These are phyloP conservation scores for Hippocampus abdominalis DNA, from an alignment of 2,113 vertebrate genomes.

Conservation along the genomic window DNA sequence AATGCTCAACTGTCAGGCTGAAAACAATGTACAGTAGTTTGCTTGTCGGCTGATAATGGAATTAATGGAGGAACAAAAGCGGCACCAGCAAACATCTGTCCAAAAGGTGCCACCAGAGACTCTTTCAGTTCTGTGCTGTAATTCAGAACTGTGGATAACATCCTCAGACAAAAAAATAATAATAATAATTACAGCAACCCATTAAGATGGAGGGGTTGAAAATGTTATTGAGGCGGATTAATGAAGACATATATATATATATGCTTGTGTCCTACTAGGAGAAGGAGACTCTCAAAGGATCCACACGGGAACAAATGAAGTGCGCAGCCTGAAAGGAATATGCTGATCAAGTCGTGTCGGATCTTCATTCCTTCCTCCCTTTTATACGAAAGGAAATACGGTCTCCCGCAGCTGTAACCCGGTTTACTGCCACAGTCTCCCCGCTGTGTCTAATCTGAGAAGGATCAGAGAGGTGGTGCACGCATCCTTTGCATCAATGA, in stretches of 20 bases:
- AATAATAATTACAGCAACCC: neutral
- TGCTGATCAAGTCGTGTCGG: neutral
- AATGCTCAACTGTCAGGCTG: neutral
- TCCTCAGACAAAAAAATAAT: neutral
- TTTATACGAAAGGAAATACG: neutral
- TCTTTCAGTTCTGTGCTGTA: neutral
- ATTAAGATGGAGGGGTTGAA: neutral
- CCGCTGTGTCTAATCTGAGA: neutral
- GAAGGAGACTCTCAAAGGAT: neutral
- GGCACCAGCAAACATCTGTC: neutral
- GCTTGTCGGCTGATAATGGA: neutral
- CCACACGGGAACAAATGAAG: neutral
- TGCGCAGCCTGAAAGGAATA: neutral
- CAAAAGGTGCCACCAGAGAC: slow-evolving; percentile 35
- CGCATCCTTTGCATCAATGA: neutral
- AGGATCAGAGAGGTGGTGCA: neutral
- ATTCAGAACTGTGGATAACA: neutral
- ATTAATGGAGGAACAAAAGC: neutral
- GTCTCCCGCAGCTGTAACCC: neutral
- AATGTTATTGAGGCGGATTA: neutral
- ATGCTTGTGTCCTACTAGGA: neutral
- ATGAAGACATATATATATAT: neutral
- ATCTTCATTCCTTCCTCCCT: neutral
- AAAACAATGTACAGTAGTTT: neutral
- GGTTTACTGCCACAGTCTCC: neutral